Conservation (phyloP, 1,140 invertebrate genomes). For the Adoxophyes honmai region DNA sequence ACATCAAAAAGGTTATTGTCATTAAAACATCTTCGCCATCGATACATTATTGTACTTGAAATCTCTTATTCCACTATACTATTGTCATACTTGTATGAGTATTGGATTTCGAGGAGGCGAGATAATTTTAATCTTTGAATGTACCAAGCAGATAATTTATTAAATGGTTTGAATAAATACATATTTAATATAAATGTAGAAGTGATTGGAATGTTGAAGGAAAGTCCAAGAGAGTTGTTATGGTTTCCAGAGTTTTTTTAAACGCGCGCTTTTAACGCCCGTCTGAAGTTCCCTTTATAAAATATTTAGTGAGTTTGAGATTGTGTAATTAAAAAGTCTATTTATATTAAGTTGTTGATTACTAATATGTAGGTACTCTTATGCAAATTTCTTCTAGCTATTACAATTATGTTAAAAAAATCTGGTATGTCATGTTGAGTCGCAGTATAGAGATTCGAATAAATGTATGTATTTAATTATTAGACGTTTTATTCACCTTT, state of each 20-base stretch:
- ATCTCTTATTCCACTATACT: too few relatives aligned
- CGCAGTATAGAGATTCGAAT: constrained; percentile 18
- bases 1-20: too few relatives aligned
- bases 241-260: neutral
- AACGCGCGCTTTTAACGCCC: constrained; percentile 5
- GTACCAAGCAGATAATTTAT: neutral
- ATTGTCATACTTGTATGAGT: too few relatives aligned
- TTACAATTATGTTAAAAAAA: neutral
- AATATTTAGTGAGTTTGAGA: neutral
- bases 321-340: constrained; percentile 2
- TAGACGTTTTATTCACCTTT: constrained; percentile 2
- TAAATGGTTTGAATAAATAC: constrained; percentile 5
- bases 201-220: neutral
- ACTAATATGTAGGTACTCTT: too few relatives aligned
- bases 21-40: too few relatives aligned
- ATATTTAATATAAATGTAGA: neutral
- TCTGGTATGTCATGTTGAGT: constrained; percentile 6
- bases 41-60: too few relatives aligned
- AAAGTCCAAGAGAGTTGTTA: neutral
- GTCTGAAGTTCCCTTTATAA: neutral
- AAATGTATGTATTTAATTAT: constrained; percentile 20
- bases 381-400: neutral
- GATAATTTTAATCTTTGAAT: neutral
- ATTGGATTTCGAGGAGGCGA: too few relatives aligned
- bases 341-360: constrained; percentile 6